These are phyloP conservation scores for Euplagia quadripunctaria DNA, from an alignment of 2,888 invertebrate genomes.

Conservation along the genomic window DNA sequence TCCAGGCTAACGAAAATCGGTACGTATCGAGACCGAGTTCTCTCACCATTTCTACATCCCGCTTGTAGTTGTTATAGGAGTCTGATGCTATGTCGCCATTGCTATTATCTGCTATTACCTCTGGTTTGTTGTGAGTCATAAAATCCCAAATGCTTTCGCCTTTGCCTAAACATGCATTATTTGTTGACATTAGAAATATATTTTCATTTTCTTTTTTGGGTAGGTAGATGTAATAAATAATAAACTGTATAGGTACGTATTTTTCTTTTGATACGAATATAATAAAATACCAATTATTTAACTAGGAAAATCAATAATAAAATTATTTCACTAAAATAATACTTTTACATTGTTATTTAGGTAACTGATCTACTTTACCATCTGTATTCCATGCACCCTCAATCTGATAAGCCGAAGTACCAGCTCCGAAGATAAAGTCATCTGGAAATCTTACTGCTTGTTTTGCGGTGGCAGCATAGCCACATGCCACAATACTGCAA, in stretches of 20 bases:
- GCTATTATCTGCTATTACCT: slow-evolving; percentile 61
- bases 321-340: background rate
- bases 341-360: background rate
- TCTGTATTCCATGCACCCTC: slow-evolving; percentile 58
- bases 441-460: slow-evolving; percentile 45
- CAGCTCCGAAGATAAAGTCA: slow-evolving; percentile 52
- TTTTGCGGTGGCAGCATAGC: slow-evolving; percentile 21
- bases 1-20: slow-evolving; percentile 88
- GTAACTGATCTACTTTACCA: slow-evolving; percentile 37
- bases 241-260: no score
- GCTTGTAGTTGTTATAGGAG: slow-evolving; percentile 86
- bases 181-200: background rate
- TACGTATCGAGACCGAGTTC: slow-evolving; percentile 80
- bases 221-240: no score
- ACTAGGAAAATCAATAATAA: background rate
- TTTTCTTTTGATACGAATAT: background rate
- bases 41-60: slow-evolving; percentile 80
- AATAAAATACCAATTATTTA: background rate
- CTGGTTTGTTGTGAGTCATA: slow-evolving; percentile 59
- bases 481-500: slow-evolving; percentile 26
- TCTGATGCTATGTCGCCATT: slow-evolving; percentile 88
- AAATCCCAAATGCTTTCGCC: slow-evolving; percentile 68
- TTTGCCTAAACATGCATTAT: slow-evolving; percentile 53
- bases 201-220: no score
- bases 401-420: slow-evolving; percentile 56